These are phyloP conservation scores for Chironomus tentans DNA, from an alignment of 2,888 invertebrate genomes.

Conservation along the genomic window DNA sequence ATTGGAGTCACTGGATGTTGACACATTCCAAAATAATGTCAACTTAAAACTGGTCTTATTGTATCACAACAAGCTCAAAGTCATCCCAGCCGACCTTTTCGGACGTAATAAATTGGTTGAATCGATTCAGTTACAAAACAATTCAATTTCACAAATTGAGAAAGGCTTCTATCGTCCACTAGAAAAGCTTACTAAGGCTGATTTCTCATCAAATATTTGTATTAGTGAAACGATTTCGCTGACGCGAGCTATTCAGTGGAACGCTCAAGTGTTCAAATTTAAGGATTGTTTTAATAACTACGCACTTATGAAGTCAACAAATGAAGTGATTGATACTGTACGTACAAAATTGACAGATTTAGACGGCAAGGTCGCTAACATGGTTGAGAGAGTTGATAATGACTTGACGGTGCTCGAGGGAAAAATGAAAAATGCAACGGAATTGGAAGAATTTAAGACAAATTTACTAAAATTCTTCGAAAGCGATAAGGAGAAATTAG, in stretches of 20 bases:
- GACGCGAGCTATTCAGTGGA: slow-evolving; percentile 12
- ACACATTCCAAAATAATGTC: slow-evolving; percentile 11
- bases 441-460: slow-evolving; percentile 9
- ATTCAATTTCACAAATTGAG: slow-evolving; percentile 21
- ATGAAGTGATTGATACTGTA: background rate
- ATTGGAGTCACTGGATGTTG: background rate
- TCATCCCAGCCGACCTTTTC: background rate
- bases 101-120: background rate
- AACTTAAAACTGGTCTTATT: background rate
- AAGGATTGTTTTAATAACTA: slow-evolving; percentile 14
- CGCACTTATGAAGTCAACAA: slow-evolving; percentile 12
- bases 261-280: background rate
- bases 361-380: background rate
- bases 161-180: background rate
- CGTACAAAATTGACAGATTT: background rate
- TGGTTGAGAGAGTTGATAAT: background rate
- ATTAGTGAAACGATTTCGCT: background rate
- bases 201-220: slow-evolving; percentile 12
- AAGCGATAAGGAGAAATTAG: background rate
- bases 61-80: slow-evolving; percentile 14
- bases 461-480: slow-evolving; percentile 12
- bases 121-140: slow-evolving; percentile 15
- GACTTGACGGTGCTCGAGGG: slow-evolving; percentile 12
- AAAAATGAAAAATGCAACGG: slow-evolving; percentile 6
- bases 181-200: background rate